Percentiles rank a stretch among this genome's conserved stretches.
Evolutionary conservation across 1,140 invertebrate species (phyloP).

Genomic region (Pollicipes pollicipes): DNA sequence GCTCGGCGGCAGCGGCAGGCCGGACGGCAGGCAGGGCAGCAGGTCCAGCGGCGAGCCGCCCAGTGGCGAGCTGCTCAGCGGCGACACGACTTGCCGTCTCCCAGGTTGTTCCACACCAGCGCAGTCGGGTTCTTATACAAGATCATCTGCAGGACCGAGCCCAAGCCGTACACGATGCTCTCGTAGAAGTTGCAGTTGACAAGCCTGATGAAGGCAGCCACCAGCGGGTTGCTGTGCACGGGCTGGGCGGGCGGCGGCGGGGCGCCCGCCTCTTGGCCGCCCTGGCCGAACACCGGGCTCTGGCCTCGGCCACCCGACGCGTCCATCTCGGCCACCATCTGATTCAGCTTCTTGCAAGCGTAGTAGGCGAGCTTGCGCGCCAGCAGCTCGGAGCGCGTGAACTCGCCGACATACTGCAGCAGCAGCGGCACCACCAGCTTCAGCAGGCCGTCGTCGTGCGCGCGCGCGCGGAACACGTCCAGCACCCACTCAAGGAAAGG

Average conservation of each 20-base stretch:
- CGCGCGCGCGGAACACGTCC: slow-evolving; percentile 62
- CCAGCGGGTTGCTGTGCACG: slow-evolving; percentile 32
- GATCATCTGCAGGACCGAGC: slow-evolving; percentile 55
- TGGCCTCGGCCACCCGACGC: background rate
- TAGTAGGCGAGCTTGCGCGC: slow-evolving; percentile 69
- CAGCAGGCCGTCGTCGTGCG: slow-evolving; percentile 64
- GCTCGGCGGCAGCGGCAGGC: slow-evolving; percentile 66
- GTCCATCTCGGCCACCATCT: slow-evolving; percentile 13
- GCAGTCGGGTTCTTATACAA: slow-evolving; percentile 78
- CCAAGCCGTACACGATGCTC: slow-evolving; percentile 58
- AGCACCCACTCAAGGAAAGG: slow-evolving; percentile 90
- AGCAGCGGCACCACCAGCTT: slow-evolving; percentile 60
- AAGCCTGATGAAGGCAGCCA: slow-evolving; percentile 58
- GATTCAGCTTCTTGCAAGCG: slow-evolving; percentile 50
- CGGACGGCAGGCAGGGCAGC: slow-evolving; percentile 65
- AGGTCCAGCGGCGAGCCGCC: slow-evolving; percentile 83
- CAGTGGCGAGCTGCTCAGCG: slow-evolving; percentile 59
- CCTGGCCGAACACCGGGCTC: background rate
- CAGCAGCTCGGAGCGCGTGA: slow-evolving; percentile 73
- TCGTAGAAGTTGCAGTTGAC: slow-evolving; percentile 72
- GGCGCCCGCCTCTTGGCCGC: background rate
- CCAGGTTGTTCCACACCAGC: slow-evolving; percentile 78
- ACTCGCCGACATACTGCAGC: slow-evolving; percentile 75
- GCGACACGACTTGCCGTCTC: slow-evolving; percentile 46
- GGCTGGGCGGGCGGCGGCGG: slow-evolving; percentile 3